A percentile compares a stretch with the other conserved stretches of the same genome.
Evolutionary conservation across 2,113 vertebrate genomes (phyloP).

Genomic region (Campylomormyrus tamandua): DNA sequence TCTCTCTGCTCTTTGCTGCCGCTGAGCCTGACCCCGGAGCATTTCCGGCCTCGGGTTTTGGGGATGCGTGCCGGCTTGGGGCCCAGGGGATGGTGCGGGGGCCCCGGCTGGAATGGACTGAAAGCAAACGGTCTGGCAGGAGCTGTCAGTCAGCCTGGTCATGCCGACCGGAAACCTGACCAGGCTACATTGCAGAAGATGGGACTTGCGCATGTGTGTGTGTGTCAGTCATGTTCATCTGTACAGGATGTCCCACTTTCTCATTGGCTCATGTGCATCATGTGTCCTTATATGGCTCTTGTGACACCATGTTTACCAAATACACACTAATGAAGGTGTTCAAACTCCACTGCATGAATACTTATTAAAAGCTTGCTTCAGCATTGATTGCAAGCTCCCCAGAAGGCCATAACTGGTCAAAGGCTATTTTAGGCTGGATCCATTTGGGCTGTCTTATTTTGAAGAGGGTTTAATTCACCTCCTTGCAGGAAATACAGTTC

Average conservation of each 20-base stretch:
- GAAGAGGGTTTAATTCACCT: not conserved
- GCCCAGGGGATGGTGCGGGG: slow-evolving; percentile 19
- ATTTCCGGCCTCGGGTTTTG: slow-evolving; percentile 29
- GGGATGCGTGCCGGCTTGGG: slow-evolving; percentile 23
- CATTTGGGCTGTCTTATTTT: not conserved
- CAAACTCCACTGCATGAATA: not conserved
- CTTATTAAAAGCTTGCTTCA: not conserved
- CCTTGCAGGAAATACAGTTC: not conserved
- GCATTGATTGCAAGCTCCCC: not conserved
- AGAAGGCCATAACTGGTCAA: not conserved
- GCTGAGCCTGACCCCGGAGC: not conserved
- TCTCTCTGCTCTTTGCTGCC: not conserved
- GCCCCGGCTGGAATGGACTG: slow-evolving; percentile 15
- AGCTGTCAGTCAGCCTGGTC: not conserved
- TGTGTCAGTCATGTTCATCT: not conserved
- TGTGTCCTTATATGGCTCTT: not conserved
- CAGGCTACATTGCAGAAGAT: not conserved
- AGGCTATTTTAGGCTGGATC: not conserved
- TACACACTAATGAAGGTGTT: not conserved
- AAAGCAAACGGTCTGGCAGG: slow-evolving; percentile 12
- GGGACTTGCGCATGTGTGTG: not conserved
- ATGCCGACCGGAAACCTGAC: not conserved
- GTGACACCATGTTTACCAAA: not conserved
- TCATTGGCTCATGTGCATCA: not conserved
- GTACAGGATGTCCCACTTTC: not conserved